Conservation (phyloP, 2,113 vertebrate species). For the Alligator sinensis region DNA sequence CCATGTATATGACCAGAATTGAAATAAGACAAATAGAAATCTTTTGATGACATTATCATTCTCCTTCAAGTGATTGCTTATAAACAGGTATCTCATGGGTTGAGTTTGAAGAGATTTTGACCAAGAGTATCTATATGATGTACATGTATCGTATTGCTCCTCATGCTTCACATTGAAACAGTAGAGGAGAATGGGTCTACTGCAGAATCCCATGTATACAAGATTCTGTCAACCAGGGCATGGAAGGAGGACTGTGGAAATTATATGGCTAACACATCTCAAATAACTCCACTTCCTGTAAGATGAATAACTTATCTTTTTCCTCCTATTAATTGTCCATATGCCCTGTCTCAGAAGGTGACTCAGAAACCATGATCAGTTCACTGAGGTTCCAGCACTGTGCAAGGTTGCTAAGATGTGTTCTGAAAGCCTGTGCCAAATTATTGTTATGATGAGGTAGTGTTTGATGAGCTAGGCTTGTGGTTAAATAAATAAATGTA, state of each 20-base stretch:
- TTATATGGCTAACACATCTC: too few species aligned
- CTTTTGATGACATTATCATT: background rate
- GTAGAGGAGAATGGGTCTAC: background rate
- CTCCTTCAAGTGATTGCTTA: background rate
- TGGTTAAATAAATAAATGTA: background rate
- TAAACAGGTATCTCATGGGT: background rate
- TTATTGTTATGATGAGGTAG: background rate
- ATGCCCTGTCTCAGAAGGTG: fast-evolving
- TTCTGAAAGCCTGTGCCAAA: background rate
- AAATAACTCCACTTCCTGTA: fast-evolving
- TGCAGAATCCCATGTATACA: too few species aligned
- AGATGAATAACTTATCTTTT: background rate
- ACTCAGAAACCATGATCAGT: background rate
- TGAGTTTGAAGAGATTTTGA: background rate
- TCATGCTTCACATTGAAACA: background rate
- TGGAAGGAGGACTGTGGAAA: too few species aligned
- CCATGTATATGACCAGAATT: background rate
- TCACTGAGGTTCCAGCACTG: fast-evolving
- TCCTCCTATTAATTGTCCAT: background rate
- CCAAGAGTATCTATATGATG: background rate
- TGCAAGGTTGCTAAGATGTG: fast-evolving
- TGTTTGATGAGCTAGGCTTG: background rate
- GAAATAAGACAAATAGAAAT: background rate
- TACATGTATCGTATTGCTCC: fast-evolving
- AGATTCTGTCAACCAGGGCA: too few species aligned